phyloP scores from a whole-genome alignment of 2,113 vertebrate genomes.

The Synodontis membranacea region DNA sequence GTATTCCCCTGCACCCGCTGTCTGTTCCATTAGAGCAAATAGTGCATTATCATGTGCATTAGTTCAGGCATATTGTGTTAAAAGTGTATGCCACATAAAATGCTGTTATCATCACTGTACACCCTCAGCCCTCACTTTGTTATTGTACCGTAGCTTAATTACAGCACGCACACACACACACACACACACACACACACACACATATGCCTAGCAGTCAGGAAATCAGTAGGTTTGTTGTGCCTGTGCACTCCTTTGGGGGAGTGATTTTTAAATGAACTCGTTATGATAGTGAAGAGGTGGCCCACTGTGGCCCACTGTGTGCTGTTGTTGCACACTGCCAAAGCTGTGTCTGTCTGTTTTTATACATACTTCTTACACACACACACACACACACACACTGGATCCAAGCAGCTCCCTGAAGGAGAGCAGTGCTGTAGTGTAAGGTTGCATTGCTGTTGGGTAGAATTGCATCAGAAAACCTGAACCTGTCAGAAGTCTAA shows the following conservation, averaged over 20 bases:
- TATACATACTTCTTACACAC: slow-evolving; percentile 17
- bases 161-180: slow-evolving; percentile 18
- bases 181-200: not conserved
- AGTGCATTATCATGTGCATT: slow-evolving; percentile 51
- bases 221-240: slow-evolving; percentile 44
- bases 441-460: slow-evolving; percentile 32
- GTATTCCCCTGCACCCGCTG: slow-evolving; percentile 30
- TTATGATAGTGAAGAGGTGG: slow-evolving; percentile 36
- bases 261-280: slow-evolving; percentile 50
- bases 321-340: slow-evolving; percentile 15
- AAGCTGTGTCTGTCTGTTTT: slow-evolving; percentile 14
- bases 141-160: slow-evolving; percentile 54
- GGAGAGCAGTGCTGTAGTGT: not conserved
- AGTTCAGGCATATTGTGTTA: slow-evolving; percentile 44
- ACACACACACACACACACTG: slow-evolving; percentile 10
- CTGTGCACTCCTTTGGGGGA: slow-evolving; percentile 35
- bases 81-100: slow-evolving; percentile 21
- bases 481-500: slow-evolving; percentile 24
- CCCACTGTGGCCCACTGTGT: slow-evolving; percentile 36
- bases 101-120: slow-evolving; percentile 35
- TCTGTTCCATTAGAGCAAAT: slow-evolving; percentile 48
- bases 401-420: slow-evolving; percentile 13
- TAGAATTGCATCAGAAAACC: slow-evolving; percentile 44
- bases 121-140: slow-evolving; percentile 36
- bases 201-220: slow-evolving; percentile 13